Conservation (phyloP, 2,797 vertebrate species). For the Borostomias antarcticus region DNA sequence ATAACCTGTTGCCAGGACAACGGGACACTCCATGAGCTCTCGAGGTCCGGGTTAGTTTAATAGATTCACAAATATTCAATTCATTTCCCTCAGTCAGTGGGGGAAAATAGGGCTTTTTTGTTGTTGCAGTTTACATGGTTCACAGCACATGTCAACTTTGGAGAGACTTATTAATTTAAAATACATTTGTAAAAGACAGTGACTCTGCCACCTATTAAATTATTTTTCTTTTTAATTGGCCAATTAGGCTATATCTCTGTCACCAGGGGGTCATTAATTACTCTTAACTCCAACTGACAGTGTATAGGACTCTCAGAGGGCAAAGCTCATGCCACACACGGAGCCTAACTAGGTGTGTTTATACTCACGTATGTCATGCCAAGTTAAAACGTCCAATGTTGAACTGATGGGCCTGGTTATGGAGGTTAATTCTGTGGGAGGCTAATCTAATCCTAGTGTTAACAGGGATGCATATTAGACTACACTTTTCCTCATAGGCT, state of each 20-base stretch:
- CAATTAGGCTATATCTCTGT: not conserved
- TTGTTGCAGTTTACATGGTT: not conserved
- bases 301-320: too few relatives aligned
- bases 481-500: too few relatives aligned
- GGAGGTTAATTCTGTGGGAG: too few relatives aligned
- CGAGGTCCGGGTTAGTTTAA: not conserved
- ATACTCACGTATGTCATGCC: not conserved
- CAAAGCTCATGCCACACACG: not conserved
- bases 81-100: not conserved
- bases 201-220: too few relatives aligned
- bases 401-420: too few relatives aligned
- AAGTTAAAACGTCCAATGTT: not conserved
- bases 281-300: not conserved
- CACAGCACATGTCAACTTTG: too few relatives aligned
- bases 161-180: too few relatives aligned
- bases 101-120: not conserved
- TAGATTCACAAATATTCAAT: conserved; percentile 2
- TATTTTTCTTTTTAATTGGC: not conserved
- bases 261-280: not conserved
- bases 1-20: conserved; percentile 75
- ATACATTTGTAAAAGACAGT: too few relatives aligned
- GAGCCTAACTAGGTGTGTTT: not conserved
- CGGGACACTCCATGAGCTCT: conserved; percentile 8
- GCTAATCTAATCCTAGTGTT: too few relatives aligned
- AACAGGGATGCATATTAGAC: too few relatives aligned